A percentile compares a stretch with the other conserved stretches of the same genome.
Evolutionary conservation across 2,888 invertebrate species (phyloP).

Genomic region (Erebia epiphron): DNA sequence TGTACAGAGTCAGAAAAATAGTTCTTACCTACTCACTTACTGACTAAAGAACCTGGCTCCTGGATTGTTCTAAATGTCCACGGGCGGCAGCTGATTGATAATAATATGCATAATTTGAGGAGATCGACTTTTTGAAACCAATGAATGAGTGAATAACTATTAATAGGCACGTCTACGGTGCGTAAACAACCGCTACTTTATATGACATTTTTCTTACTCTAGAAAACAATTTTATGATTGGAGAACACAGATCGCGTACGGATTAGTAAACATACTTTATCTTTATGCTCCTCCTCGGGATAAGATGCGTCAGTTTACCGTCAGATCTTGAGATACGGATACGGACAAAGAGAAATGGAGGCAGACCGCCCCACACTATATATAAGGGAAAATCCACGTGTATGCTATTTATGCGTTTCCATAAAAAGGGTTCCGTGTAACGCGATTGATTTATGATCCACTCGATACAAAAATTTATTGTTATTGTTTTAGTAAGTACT

Average conservation of each 20-base stretch:
- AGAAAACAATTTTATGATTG: not conserved
- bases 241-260: conserved; percentile 27
- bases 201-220: no score
- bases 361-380: conserved; percentile 63
- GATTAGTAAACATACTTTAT: conserved; percentile 50
- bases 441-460: not conserved
- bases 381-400: conserved; percentile 71
- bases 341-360: conserved; percentile 78
- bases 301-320: conserved; percentile 71
- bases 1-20: no score
- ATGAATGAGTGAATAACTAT: no score
- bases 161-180: no score
- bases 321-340: conserved; percentile 73
- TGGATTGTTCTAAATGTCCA: no score
- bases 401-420: conserved; percentile 11
- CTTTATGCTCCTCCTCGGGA: conserved; percentile 49
- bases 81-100: no score
- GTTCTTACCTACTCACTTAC: no score
- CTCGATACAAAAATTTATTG: not conserved
- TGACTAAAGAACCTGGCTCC: no score
- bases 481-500: not conserved
- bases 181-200: no score
- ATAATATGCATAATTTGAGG: no score
- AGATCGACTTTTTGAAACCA: no score
- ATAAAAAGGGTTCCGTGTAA: conserved; percentile 14